These are phyloP conservation scores for Vulpes lagopus DNA, from an alignment of 2,113 vertebrate species.

Conservation along the genomic window DNA sequence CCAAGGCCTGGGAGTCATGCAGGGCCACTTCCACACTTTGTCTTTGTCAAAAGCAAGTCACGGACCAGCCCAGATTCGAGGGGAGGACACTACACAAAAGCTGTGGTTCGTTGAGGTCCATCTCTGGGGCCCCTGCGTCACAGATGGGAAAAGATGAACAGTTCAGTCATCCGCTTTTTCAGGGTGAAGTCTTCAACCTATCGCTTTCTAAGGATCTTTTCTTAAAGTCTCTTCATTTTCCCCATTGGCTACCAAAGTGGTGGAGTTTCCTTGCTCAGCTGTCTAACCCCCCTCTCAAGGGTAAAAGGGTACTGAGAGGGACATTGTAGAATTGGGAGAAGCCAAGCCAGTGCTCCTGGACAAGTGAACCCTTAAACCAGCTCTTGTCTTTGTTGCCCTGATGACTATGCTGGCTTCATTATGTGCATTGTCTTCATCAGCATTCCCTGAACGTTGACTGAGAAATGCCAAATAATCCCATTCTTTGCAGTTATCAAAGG, in stretches of 20 bases:
- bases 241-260: neutral
- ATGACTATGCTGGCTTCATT: neutral
- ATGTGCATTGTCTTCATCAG: neutral
- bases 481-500: slow-evolving; percentile 41
- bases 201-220: neutral
- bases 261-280: neutral
- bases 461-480: slow-evolving; percentile 27
- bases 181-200: neutral
- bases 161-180: neutral
- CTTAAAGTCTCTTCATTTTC: neutral
- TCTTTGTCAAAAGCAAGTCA: neutral
- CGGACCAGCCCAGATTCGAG: neutral
- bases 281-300: neutral
- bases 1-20: neutral
- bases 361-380: neutral
- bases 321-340: neutral
- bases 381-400: neutral
- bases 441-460: slow-evolving; percentile 12
- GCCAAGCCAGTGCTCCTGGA: neutral
- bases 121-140: neutral
- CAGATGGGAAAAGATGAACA: neutral
- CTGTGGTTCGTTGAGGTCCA: neutral
- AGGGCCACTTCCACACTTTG: neutral
- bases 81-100: neutral
- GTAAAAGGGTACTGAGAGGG: neutral